A percentile compares a stretch with the other conserved stretches of the same genome.
These are phyloP conservation scores for Circaetus gallicus DNA, from an alignment of 2,113 vertebrate genomes.

Conservation along the genomic window DNA sequence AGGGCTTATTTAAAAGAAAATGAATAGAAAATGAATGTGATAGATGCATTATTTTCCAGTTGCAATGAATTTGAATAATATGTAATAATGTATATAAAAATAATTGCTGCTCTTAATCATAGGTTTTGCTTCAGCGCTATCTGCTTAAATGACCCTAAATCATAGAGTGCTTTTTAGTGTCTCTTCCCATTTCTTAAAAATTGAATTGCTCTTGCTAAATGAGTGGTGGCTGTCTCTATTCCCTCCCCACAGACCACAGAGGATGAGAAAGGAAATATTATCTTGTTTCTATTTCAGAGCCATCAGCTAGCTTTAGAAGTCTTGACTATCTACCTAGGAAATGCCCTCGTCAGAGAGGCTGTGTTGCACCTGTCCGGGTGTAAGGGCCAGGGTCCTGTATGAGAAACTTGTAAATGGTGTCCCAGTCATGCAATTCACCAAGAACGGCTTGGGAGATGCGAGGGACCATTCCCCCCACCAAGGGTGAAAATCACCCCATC, in stretches of 20 bases:
- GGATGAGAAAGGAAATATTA: slow-evolving; percentile 3
- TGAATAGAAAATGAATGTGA: not conserved
- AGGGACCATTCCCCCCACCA: too few species aligned
- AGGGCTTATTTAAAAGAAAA: slow-evolving; percentile 29
- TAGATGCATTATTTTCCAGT: slow-evolving; percentile 18
- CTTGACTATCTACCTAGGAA: not conserved
- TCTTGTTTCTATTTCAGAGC: slow-evolving; percentile 21
- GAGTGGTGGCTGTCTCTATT: slow-evolving; percentile 40
- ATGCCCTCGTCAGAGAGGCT: not conserved
- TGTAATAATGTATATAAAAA: slow-evolving; percentile 33
- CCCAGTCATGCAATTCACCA: not conserved
- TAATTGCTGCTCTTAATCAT: slow-evolving; percentile 17
- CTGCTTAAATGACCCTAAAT: slow-evolving; percentile 46
- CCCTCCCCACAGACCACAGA: slow-evolving; percentile 22
- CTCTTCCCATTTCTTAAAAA: slow-evolving; percentile 49
- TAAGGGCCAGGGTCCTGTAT: not conserved
- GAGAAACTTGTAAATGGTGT: not conserved
- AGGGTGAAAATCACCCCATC: not conserved
- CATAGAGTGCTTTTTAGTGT: slow-evolving; percentile 4
- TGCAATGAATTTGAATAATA: slow-evolving; percentile 17
- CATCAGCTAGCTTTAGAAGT: not conserved
- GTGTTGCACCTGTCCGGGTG: not conserved
- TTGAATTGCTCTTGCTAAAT: slow-evolving; percentile 48
- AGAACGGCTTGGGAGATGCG: fast-evolving
- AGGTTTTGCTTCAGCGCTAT: slow-evolving; percentile 22